Base-by-base conservation (phyloP, 2,888 invertebrate species). In the Crioceris asparagi region DNA sequence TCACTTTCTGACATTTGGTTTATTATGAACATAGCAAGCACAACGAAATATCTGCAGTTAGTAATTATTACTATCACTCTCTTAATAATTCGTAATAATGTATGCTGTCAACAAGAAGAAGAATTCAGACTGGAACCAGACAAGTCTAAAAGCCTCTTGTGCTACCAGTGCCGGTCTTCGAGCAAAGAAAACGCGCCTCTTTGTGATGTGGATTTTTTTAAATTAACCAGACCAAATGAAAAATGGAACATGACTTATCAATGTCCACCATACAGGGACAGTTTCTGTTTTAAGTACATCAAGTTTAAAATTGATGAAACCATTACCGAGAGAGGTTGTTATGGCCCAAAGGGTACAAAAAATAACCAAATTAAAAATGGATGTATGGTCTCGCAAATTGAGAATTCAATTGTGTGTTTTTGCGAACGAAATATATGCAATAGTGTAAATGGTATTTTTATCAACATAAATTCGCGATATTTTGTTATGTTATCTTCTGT, bases 161-260 rank as follows among this genome's bases (percentile, higher is more conserved):
- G 53, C 35, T 52, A 50, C 17, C 53, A 53, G 37, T 53, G 53
- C 27, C 29, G 41, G 27, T 45, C 50, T 1, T 40, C 47, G 8
- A 32, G 36, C 23, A 4, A 29, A 5, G 47, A 48, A 21, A 23
- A 38, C 8, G 17, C 39, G 10, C 51, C 51, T 1, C 29, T 44
- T 19, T 53, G 53, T 21, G 47, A 48, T 21, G 23, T 29, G 2
- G 35, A 34, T 7, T 43, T 43, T 12, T 47, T 53, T 27, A 43
- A 41, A 37, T 40, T 39, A 36, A 19, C 44, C 25, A 39, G 36
- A 36, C 37, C 41, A 14, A 31, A 38, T 36, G 46, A 45, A 29
- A 43, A 44, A 44, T 21, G 40, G 14, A 32, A 45, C 27, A 40
- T 37, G 35, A 16, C 39, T 6, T 39, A 39, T 32, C 41, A 46